phyloP scores from a whole-genome alignment of 1,140 invertebrate species.

The Tetramorium alpestre region DNA sequence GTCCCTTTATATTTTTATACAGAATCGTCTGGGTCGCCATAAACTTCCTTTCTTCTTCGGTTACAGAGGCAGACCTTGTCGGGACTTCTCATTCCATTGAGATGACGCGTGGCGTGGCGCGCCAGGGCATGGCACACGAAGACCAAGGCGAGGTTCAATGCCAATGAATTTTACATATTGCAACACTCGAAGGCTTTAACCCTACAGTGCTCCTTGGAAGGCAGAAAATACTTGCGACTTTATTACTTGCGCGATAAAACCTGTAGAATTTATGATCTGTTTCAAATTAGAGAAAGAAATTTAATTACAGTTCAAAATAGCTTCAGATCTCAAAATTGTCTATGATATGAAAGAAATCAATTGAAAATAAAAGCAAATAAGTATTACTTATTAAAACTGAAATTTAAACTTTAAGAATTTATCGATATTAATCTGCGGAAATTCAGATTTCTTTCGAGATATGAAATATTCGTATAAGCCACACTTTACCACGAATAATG shows the following conservation, averaged over 20 bases:
- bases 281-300: not conserved
- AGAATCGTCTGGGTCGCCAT: not conserved
- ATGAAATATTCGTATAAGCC: not conserved
- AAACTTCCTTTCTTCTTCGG: conserved; percentile 41
- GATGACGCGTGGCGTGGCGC: conserved; percentile 70
- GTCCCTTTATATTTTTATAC: not conserved
- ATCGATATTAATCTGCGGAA: not conserved
- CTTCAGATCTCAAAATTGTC: not conserved
- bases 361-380: not conserved
- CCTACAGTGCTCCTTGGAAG: no score
- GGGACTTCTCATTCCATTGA: conserved; percentile 78
- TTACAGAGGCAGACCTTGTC: conserved; percentile 76
- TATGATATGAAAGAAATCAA: not conserved
- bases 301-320: not conserved
- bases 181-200: not conserved
- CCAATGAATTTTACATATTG: conserved; percentile 47
- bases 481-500: not conserved
- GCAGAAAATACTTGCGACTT: not conserved
- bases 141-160: conserved; percentile 42
- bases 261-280: not conserved
- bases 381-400: not conserved
- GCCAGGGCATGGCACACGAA: conserved; percentile 18
- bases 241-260: not conserved
- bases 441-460: not conserved
- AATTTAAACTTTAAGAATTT: not conserved